These are phyloP conservation scores for Accipiter cooperii DNA, from an alignment of 2,113 vertebrate species.

Conservation along the genomic window DNA sequence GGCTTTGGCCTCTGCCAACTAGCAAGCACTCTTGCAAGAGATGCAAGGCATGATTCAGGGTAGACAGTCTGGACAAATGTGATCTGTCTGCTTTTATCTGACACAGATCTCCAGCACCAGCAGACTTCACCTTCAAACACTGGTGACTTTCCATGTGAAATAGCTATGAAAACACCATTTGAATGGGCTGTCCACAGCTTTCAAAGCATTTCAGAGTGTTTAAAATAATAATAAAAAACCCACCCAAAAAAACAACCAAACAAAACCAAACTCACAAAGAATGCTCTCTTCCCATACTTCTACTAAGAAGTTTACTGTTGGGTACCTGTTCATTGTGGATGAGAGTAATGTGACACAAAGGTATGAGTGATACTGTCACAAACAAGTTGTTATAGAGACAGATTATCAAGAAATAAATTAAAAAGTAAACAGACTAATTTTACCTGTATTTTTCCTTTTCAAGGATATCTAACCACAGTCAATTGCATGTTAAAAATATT, in stretches of 20 bases:
- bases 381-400: not conserved
- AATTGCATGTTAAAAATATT: not conserved
- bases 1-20: not conserved
- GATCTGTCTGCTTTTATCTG: not conserved
- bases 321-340: not conserved
- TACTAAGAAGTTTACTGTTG: not conserved
- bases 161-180: not conserved
- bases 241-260: not conserved
- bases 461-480: not conserved
- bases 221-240: not conserved
- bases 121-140: not conserved
- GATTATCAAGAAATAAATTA: not conserved
- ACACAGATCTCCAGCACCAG: not conserved
- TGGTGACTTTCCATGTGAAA: not conserved
- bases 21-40: not conserved
- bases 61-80: not conserved
- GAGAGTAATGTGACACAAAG: not conserved
- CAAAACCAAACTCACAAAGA: not conserved
- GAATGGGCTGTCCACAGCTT: not conserved
- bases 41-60: not conserved
- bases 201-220: not conserved
- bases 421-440: not conserved
- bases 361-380: not conserved
- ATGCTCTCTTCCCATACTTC: fast-evolving
- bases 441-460: not conserved